Conservation (phyloP, 2,797 vertebrate genomes). For the Enteromius mattozi region DNA sequence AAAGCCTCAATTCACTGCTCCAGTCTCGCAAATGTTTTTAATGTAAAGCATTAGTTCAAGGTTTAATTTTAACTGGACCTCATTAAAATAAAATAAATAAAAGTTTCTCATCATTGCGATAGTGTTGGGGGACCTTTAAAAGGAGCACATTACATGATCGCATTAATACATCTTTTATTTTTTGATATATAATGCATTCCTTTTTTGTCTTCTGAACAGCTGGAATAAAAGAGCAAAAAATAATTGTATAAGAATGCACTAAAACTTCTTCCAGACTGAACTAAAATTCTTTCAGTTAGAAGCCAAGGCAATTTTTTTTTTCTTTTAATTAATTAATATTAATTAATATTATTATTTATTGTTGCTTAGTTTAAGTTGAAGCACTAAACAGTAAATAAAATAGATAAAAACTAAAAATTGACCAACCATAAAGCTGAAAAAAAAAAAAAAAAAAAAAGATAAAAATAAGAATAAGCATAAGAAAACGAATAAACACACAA, state of each 20-base stretch:
- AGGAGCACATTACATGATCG: background rate
- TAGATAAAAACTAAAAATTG: no score
- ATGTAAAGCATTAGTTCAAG: background rate
- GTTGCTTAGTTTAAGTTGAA: no score
- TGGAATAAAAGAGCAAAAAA: background rate
- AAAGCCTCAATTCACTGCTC: background rate
- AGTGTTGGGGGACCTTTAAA: background rate
- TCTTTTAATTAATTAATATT: no score
- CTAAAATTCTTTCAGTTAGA: no score
- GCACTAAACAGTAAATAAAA: no score
- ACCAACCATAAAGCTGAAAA: no score
- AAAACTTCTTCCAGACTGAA: background rate
- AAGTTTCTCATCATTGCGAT: background rate
- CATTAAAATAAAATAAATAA: no score
- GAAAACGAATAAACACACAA: no score
- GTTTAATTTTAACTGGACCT: background rate
- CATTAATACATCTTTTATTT: background rate
- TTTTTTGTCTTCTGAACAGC: background rate
- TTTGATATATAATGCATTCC: background rate
- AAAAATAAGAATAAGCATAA: no score
- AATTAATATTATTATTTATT: no score
- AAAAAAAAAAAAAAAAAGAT: no score
- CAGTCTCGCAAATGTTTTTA: background rate
- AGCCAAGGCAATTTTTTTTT: no score
- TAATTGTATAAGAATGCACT: background rate